These are phyloP conservation scores for Chelonia mydas DNA, from an alignment of 2,797 vertebrate species.

Conservation along the genomic window DNA sequence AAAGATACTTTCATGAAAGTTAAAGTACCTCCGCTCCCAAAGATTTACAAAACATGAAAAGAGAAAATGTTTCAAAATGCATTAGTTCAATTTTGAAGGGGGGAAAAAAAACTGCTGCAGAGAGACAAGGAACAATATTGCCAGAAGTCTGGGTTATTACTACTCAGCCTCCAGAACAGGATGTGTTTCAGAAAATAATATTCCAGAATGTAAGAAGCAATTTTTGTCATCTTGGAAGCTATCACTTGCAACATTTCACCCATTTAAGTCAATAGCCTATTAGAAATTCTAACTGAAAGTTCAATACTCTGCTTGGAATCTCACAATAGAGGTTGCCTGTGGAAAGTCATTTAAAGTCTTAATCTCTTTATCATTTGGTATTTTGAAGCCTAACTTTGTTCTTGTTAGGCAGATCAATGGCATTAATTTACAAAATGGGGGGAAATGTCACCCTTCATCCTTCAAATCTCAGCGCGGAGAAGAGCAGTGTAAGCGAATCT, in stretches of 20 bases:
- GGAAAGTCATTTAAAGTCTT: slow-evolving; percentile 95
- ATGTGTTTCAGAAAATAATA: slow-evolving; percentile 83
- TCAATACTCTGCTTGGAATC: slow-evolving; percentile 91
- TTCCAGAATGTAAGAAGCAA: slow-evolving; percentile 82
- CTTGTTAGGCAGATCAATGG: slow-evolving; percentile 97
- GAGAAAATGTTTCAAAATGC: slow-evolving; percentile 66
- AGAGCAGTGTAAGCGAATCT: slow-evolving; percentile 86
- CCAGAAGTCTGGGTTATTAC: slow-evolving; percentile 62
- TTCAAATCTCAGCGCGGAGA: slow-evolving; percentile 88
- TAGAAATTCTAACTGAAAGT: slow-evolving; percentile 99
- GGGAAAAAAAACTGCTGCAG: slow-evolving; percentile 38
- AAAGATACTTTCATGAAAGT: slow-evolving; percentile 62
- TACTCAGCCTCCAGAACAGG: slow-evolving; percentile 69
- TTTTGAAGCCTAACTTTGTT: slow-evolving; percentile 98
- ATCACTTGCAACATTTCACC: slow-evolving; percentile 92
- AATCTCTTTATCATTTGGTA: slow-evolving; percentile 98
- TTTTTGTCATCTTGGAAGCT: slow-evolving; percentile 88
- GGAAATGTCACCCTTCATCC: slow-evolving; percentile 98
- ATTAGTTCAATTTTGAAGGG: slow-evolving; percentile 64
- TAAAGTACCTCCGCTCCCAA: slow-evolving; percentile 60
- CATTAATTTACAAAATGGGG: slow-evolving; percentile 96
- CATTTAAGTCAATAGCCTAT: slow-evolving; percentile 96
- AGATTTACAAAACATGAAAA: slow-evolving; percentile 75
- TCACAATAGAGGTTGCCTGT: slow-evolving; percentile 93
- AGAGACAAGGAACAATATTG: slow-evolving; percentile 70